These are phyloP conservation scores for Zele albiditarsus DNA, from an alignment of 2,888 invertebrate species.

Conservation along the genomic window DNA sequence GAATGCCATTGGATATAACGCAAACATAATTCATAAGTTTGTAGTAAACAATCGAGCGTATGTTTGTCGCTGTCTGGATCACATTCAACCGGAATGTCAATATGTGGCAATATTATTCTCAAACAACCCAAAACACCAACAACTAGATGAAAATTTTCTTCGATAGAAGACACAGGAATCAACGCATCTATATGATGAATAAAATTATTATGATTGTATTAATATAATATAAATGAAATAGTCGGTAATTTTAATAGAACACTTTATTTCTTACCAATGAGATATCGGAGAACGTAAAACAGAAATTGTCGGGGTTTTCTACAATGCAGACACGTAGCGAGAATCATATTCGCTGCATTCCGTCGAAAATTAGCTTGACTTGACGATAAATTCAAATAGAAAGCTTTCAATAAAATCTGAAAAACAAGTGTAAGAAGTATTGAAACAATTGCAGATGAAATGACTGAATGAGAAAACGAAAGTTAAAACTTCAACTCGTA, in stretches of 20 bases:
- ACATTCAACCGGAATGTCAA: conserved; percentile 58
- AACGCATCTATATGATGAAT: conserved; percentile 51
- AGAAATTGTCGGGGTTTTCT: conserved; percentile 80
- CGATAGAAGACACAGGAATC: conserved; percentile 50
- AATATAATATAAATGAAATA: neutral
- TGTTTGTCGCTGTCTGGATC: conserved; percentile 54
- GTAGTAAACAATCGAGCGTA: conserved; percentile 66
- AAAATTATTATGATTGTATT: neutral
- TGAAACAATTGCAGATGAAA: neutral
- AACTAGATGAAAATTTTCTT: conserved; percentile 71
- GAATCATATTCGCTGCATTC: conserved; percentile 86
- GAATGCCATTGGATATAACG: conserved; percentile 78
- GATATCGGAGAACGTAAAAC: conserved; percentile 79
- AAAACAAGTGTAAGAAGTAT: conserved; percentile 26
- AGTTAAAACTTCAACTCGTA: conserved; percentile 57
- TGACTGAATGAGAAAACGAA: neutral
- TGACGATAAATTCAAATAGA: conserved; percentile 76
- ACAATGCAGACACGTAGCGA: conserved; percentile 85
- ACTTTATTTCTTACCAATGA: conserved; percentile 74
- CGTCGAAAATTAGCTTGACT: conserved; percentile 82
- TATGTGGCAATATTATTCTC: conserved; percentile 78
- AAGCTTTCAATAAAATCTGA: conserved; percentile 74
- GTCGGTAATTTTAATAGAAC: conserved; percentile 14
- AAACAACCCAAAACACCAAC: conserved; percentile 81
- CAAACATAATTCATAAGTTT: conserved; percentile 86